Evolutionary conservation across 2,113 vertebrate genomes (phyloP), one percentile per base, ranked within the genome.

Genomic region (Gavia stellata): DNA sequence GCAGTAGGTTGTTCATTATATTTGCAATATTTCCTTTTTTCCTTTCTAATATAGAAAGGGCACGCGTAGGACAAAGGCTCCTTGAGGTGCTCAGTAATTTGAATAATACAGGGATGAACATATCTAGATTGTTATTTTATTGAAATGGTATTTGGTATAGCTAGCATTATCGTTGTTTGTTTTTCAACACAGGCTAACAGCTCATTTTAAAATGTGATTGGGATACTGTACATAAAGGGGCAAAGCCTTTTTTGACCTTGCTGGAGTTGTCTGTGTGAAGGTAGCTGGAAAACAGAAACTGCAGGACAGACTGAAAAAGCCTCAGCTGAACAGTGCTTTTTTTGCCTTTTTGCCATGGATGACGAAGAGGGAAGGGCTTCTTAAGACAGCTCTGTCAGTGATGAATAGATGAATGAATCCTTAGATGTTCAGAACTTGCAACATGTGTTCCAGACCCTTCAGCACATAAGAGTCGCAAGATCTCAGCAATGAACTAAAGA

Each of bases 371-470:
- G 96, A 94, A 96, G 96, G 72, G 83, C 95, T 97, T 96, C 78
- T 90, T 96, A 34, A 97, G 93, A 66, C 93, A 92, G 93, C 92
- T 91, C 79, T 96, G 72, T 88, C 94, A 94, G 82, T 58, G 80
- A 75, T 97, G 91, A 97, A 97, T 97, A 98, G 96, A 95, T 96
- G 97, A 97, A 97, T 96, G 97, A 67, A 74, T 98, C 94, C 81
- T 94, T 96, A 95, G 42, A 93, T 50, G 95, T 97, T 97, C 93
- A 86, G 97, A 93, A 96, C 96, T 93, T 86, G 96, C 89, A 97
- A 97, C 97, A 98, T 92, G 92, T 97, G 97, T 95, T 96, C 65
- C 88, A 91, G 94, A 94, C 61, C 77, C 92, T 89, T 74, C 86
- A 90, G 92, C 90, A 89, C 34, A 36, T 96, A 89, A 94, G 97